phyloP scores from a whole-genome alignment of 2,113 vertebrate species.

The Percina caprodes region DNA sequence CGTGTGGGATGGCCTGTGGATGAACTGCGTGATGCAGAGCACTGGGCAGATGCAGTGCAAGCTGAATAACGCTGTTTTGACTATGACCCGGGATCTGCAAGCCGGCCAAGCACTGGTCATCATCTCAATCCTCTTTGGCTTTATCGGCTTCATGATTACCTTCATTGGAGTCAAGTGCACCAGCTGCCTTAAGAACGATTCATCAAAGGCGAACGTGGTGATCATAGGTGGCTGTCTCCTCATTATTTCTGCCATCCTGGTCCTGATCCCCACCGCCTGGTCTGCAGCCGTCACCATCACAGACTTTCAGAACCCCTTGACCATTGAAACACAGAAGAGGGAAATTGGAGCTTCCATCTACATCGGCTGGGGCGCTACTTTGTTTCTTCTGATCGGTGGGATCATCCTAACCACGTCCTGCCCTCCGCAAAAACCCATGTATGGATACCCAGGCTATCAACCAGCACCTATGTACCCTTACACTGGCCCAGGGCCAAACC shows the following conservation, averaged over 20 bases:
- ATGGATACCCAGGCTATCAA: conserved; percentile 65
- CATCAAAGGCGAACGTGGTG: conserved; percentile 73
- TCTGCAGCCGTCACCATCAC: conserved; percentile 80
- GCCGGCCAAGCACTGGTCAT: conserved; percentile 85
- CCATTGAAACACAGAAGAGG: conserved; percentile 70
- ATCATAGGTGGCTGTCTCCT: conserved; percentile 77
- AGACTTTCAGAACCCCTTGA: conserved; percentile 74
- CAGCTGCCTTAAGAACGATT: conserved; percentile 74
- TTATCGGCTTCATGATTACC: conserved; percentile 74
- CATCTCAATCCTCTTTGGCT: conserved; percentile 76
- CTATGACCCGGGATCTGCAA: conserved; percentile 88
- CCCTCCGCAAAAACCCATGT: conserved; percentile 67
- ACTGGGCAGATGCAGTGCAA: conserved; percentile 94
- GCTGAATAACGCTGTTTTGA: conserved; percentile 88
- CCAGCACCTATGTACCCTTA: conserved; percentile 66
- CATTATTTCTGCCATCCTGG: conserved; percentile 68
- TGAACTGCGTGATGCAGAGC: conserved; percentile 95
- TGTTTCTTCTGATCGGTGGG: conserved; percentile 79
- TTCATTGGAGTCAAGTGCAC: conserved; percentile 82
- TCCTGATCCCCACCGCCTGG: conserved; percentile 83
- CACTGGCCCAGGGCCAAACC: conserved; percentile 36
- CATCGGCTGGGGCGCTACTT: conserved; percentile 80
- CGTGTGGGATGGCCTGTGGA: conserved; percentile 97
- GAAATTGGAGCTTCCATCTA: conserved; percentile 83
- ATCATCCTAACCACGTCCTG: conserved; percentile 82